These are phyloP conservation scores for Polymixis lichenea DNA, from an alignment of 2,888 invertebrate species.

Conservation along the genomic window DNA sequence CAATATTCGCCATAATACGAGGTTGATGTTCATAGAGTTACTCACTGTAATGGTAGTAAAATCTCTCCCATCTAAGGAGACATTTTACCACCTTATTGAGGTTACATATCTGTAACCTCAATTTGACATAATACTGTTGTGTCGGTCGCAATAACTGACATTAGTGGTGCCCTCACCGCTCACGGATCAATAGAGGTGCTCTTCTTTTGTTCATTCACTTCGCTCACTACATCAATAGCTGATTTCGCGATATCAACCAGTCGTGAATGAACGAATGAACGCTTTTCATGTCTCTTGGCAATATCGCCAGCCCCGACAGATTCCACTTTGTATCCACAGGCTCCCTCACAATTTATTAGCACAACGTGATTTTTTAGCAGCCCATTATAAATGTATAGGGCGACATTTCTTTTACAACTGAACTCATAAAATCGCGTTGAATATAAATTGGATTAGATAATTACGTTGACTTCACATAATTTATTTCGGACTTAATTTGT, in stretches of 20 bases:
- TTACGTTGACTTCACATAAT: slow-evolving; percentile 41
- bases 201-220: slow-evolving; percentile 49
- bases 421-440: slow-evolving; percentile 52
- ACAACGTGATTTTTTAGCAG: slow-evolving; percentile 59
- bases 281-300: slow-evolving; percentile 49
- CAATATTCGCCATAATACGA: slow-evolving; percentile 13
- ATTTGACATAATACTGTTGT: slow-evolving; percentile 31
- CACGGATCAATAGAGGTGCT: slow-evolving; percentile 51
- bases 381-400: slow-evolving; percentile 56
- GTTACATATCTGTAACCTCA: slow-evolving; percentile 4
- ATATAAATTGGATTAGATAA: slow-evolving; percentile 60
- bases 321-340: slow-evolving; percentile 44
- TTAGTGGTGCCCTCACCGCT: slow-evolving; percentile 23
- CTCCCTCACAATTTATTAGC: slow-evolving; percentile 48
- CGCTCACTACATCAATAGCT: slow-evolving; percentile 54
- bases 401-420: slow-evolving; percentile 56
- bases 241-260: slow-evolving; percentile 49
- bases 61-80: too few species aligned
- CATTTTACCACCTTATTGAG: too few species aligned
- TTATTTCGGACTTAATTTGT: slow-evolving; percentile 34
- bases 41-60: not conserved
- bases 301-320: slow-evolving; percentile 42
- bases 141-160: slow-evolving; percentile 45
- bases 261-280: slow-evolving; percentile 54
- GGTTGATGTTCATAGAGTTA: not conserved